These are phyloP conservation scores for Charaxes varanes DNA, from an alignment of 1,140 invertebrate species.

Conservation along the genomic window DNA sequence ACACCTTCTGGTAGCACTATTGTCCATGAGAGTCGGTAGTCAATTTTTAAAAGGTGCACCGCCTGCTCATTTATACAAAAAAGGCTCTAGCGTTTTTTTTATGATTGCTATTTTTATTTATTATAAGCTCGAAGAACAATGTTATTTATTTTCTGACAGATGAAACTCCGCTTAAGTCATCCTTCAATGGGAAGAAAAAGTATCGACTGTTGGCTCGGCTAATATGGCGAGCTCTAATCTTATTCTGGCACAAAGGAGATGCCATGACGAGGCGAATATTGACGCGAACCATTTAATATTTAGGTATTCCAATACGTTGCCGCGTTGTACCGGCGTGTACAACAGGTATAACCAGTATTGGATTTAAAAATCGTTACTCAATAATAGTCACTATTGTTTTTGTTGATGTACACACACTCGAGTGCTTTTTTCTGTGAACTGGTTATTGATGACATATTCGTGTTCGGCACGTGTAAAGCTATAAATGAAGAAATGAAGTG, in stretches of 20 bases:
- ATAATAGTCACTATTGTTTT: constrained; percentile 9
- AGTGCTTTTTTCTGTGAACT: too few species aligned
- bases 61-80: too few species aligned
- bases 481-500: too few species aligned
- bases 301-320: constrained; percentile 61
- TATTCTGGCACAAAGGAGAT: constrained; percentile 59
- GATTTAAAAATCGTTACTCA: constrained; percentile 6
- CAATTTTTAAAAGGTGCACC: too few species aligned
- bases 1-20: too few species aligned
- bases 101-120: constrained; percentile 3
- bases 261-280: constrained; percentile 63
- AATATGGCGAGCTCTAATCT: constrained; percentile 64
- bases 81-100: too few species aligned
- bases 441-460: too few species aligned
- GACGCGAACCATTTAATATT: constrained; percentile 67
- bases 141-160: constrained; percentile 16
- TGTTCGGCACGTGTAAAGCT: too few species aligned
- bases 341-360: constrained; percentile 16
- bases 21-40: too few species aligned
- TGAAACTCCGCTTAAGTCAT: constrained; percentile 27
- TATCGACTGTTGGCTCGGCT: constrained; percentile 39
- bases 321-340: constrained; percentile 39
- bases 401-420: constrained; percentile 7
- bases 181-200: constrained; percentile 33
- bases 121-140: too few species aligned